Evolutionary conservation across 2,888 invertebrate species (phyloP), one percentile per base, ranked within the genome.

Genomic region (Pardosa pseudoannulata): DNA sequence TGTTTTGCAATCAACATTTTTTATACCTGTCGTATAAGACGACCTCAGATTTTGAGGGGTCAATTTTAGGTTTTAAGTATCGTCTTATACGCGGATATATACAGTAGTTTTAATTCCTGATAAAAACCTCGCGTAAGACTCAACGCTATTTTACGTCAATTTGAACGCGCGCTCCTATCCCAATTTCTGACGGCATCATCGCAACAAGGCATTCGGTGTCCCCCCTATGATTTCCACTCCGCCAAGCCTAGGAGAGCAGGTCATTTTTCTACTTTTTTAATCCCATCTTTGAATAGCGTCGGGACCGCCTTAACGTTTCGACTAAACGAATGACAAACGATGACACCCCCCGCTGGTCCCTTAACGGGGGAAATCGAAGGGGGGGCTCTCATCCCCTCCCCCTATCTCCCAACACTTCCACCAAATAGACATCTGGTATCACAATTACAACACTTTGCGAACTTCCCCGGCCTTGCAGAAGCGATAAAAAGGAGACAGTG

Each of bases 341-440:
- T 83, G 83, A 83, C 83, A 78, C 72, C 83, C 71, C 78, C 76
- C 32, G 31, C 68, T 39, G 75, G 41, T 65, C 75, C 70, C 67
- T 56, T 32, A 46, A 46, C 46, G 16, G 46, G 46, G 56, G 23
- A n/a, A n/a, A n/a, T n/a, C n/a, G n/a, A 23, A 6, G n/a, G 23
- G 5, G 56, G 56, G 56, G 36, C 64, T 64, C 27, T 39, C 36
- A 46, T 28, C 41, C 65, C 68, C 46, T 70, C 36, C 67, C 72
- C 78, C 56, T n/a, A n/a, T n/a, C n/a, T n/a, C n/a, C n/a, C n/a
- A n/a, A n/a, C n/a, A n/a, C n/a, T n/a, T n/a, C n/a, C n/a, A n/a
- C 83, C 62, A 56, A 76, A 83, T 72, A 83, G 83, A 83, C 83
- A 83, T 83, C 83, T 83, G 83, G 83, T 78, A 72, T 78, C 78